Conservation (phyloP, 2,797 vertebrate genomes). For the Sebastes matsubarae region DNA sequence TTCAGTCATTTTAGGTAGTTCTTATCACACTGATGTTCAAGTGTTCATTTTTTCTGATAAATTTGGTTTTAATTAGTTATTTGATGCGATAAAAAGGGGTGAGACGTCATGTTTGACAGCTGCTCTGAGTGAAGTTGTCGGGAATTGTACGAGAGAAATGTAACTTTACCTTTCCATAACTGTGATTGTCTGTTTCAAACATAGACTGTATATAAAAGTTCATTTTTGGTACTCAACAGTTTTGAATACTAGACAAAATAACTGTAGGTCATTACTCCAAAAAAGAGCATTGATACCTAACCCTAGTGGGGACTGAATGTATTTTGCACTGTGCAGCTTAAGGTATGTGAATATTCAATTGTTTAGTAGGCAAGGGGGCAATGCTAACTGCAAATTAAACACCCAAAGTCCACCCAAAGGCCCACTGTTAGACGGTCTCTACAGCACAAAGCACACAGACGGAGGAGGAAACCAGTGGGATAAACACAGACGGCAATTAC, state of each 20-base stretch:
- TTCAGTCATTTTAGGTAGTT: too few relatives aligned
- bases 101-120: too few relatives aligned
- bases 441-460: neutral
- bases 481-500: slow-evolving; percentile 11
- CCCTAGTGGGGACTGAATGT: neutral
- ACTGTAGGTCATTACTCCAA: neutral
- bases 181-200: too few relatives aligned
- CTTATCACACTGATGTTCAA: too few relatives aligned
- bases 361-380: neutral
- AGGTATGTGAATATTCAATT: neutral
- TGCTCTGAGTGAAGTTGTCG: too few relatives aligned
- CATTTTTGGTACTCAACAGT: neutral
- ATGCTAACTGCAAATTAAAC: neutral
- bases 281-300: neutral
- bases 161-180: too few relatives aligned
- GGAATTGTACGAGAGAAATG: too few relatives aligned
- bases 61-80: too few relatives aligned
- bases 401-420: neutral
- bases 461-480: slow-evolving; percentile 5
- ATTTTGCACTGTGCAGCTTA: neutral
- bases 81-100: too few relatives aligned
- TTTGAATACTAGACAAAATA: neutral
- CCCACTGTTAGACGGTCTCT: neutral
- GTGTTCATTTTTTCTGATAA: too few relatives aligned
- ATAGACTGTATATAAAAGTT: too few relatives aligned